Base-by-base conservation (phyloP, 30 jellyfish, hydroid and myxozoan genomes). In the Rhopilema esculentum region DNA sequence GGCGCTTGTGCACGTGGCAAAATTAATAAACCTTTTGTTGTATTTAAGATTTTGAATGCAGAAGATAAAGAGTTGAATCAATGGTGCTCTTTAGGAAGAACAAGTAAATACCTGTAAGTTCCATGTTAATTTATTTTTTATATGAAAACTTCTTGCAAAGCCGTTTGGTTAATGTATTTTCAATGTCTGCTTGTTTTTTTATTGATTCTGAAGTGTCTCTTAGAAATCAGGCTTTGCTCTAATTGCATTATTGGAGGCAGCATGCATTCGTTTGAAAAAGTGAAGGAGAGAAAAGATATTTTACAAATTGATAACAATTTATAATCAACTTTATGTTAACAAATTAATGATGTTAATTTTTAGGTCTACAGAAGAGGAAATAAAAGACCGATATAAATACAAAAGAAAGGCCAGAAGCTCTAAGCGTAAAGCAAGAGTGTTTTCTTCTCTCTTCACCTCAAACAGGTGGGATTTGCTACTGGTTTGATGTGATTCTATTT, bases 31-130 rank as follows among this genome's bases (percentile, higher is more conserved):
- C 26, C 50, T 20, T 73, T 72, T 4, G 22, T 9, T 65, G 25
- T 57, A 16, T 84, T 82, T 1, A 62, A 96, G 99, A 84, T 96
- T 32, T 82, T 96, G 48, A 81, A 62, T 15, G 96, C 97, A 26
- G 97, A 91, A 53, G 98, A 96, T 64, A 77, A 77, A 16, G 99
- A 96, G 67, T 91, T 96, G 52, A 96, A 96, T 66, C 93, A 96
- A 70, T 96, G 99, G 99, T 96, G 99, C 78, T 92, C 99, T 23
- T 57, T 96, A 25, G 90, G 77, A 69, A 92, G 86, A 52, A 83
- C 98, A 1, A 73, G 85, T 50, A 78, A 84, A 63, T 92, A 96
- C 97, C 48, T 65, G 99, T 96, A 74, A 90, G 97, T 69, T 66
- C 18, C 17, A 50, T n/a, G n/a, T n/a, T n/a, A n/a, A n/a, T n/a